Base-by-base conservation (phyloP, 2,113 vertebrate species). In the Oceanites oceanicus region DNA sequence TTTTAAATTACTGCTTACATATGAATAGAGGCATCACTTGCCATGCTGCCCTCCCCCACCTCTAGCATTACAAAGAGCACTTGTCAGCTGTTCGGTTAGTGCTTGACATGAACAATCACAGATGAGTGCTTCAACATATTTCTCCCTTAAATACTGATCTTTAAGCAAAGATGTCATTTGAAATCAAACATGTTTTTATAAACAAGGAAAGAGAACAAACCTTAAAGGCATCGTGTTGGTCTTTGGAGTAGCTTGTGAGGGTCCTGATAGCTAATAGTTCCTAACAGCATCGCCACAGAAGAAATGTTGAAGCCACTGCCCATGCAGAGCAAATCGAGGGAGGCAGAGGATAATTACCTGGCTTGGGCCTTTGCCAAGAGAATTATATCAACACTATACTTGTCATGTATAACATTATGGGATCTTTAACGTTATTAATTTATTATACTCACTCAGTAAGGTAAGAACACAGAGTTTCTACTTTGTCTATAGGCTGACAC, bases 61-160 rank as follows among this genome's bases (percentile, higher is more conserved):
- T 30, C 91, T 9, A 44, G 81, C 77, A 56, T 44, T 12, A 96
- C 90, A 96, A 96, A 90, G 90, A 85, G 74, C 70, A 19, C 53
- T 84, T 89, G 73, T 89, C 44, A 76, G 44, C 79, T 36, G 8
- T 36, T 32, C 19, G 94, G 92, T 63, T 84, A 75, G 76, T 30
- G 77, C 76, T 83, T 17, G 47, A 26, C 0, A 4, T 76, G 73
- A 93, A 92, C 81, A 90, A 91, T 3, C 70, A 34, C 67, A 92
- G 74, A 68, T 65, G 90, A 84, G 81, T 23, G 81, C 81, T 90
- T 27, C 66, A 13, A 1, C 44, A 40, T 58, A 26, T 67, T 92
- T 52, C 87, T 74, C 63, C 52, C 71, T 18, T 40, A 21, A 79
- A 56, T 4, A 3, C 56, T 66, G 66, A 81, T 40, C 42, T 76